Evolutionary conservation across 1,140 invertebrate genomes (phyloP), one percentile per base, ranked within the genome.

Genomic region (Temnothorax curvispinosus): DNA sequence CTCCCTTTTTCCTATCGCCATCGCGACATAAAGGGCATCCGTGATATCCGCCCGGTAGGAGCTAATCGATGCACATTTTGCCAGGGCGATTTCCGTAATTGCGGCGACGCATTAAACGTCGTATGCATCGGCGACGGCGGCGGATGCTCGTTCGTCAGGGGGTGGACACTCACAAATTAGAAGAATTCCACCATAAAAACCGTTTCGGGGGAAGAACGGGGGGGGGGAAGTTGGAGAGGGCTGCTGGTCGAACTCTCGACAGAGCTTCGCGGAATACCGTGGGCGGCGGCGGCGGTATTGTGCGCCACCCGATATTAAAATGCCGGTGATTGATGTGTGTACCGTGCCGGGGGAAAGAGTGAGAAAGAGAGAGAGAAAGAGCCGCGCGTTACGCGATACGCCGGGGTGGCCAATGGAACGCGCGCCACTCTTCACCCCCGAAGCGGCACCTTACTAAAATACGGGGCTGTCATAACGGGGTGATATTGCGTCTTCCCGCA

Each of bases 241-340:
- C 15, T 21, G 80, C 71, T 86, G 74, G 81, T 60, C 69, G 80
- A 84, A 84, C 80, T 82, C 80, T 84, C 80, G 69, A 84, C 80
- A 64, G 88, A 89, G 71, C 71, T 67, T 85, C 75, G 82, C 65
- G 89, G 91, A 87, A 89, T 90, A 91, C 86, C 86, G 82, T 74
- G 41, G 87, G 82, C 60, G 41, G 87, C 88, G 92, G 90, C 84
- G 90, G 92, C 89, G 93, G 91, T 94, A 95, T 95, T 95, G 94
- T 95, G 91, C 89, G 93, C 92, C 92, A 94, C 90, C 94, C 94
- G 93, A 95, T 95, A 95, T 95, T 95, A 95, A 95, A 95, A 95
- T 95, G 93, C 92, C 92, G 94, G 94, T 95, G 95, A 95, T 95
- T 95, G 95, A 95, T 95, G 95, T 92, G 93, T 94, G 93, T 94